Conservation (phyloP, 1,140 invertebrate genomes). For the Cotesia glomerata region DNA sequence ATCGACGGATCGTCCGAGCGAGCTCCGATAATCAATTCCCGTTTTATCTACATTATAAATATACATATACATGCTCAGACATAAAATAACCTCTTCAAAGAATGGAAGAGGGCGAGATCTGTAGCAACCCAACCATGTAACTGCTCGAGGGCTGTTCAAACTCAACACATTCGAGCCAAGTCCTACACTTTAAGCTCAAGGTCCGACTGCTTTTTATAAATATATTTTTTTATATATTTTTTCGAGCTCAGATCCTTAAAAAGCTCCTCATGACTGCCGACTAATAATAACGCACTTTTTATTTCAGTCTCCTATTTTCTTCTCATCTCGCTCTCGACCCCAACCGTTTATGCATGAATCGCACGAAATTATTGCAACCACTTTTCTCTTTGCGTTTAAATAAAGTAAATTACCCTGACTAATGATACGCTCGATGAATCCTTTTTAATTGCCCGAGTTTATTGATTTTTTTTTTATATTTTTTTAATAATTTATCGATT, state of each 20-base stretch:
- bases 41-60: too few relatives aligned
- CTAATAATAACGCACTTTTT: not conserved
- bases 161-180: slow-evolving; percentile 6
- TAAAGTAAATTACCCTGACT: too few relatives aligned
- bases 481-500: too few relatives aligned
- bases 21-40: slow-evolving; percentile 26
- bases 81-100: not conserved
- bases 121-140: slow-evolving; percentile 20
- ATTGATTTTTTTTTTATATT: too few relatives aligned
- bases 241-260: slow-evolving; percentile 22
- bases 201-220: slow-evolving; percentile 37
- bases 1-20: slow-evolving; percentile 11
- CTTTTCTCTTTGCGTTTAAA: not conserved
- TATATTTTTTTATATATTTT: slow-evolving; percentile 37
- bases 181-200: slow-evolving; percentile 43
- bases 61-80: not conserved
- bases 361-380: not conserved
- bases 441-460: too few relatives aligned
- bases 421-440: too few relatives aligned
- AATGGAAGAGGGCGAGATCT: not conserved
- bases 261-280: slow-evolving; percentile 7
- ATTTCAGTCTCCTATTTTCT: slow-evolving; percentile 5
- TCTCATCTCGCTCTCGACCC: not conserved
- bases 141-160: slow-evolving; percentile 3
- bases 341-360: not conserved